Base-by-base conservation (phyloP, 2,888 invertebrate species). In the Cremastobaeus sp. region DNA sequence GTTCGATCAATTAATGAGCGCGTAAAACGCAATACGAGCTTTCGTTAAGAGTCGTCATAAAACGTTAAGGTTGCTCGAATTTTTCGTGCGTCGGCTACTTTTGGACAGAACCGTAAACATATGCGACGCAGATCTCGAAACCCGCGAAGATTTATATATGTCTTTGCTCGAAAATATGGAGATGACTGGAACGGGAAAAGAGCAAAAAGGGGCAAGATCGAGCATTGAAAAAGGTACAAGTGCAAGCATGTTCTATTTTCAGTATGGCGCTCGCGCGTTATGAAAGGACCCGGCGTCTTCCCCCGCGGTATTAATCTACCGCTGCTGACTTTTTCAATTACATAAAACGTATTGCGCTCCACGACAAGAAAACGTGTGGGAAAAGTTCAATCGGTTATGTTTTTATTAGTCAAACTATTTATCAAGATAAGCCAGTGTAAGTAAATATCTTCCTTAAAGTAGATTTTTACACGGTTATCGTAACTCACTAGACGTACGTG, bases 351-450 rank as follows among this genome's bases (percentile, higher is more conserved):
- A 73, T 66, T 55, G 37, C 72, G 62, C 65, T 60, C 60, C 54
- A 65, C 43, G 70, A 72, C 65, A 66, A 54, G 66, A 66, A 60
- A 66, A 54, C 72, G 66, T 65, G 71, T 72, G 71, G 71, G 71
- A 72, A 72, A 72, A 59, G 71, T 72, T 72, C 71, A 65, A 72
- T 72, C 71, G 70, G 37, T 65, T 60, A 20, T 54, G 45, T 71
- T 72, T 64, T 72, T 59, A 65, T 72, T 72, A 43, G 54, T 30
- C 65, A 47, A 72, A 72, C 59, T 65, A 72, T 72, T 66, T 65
- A 72, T 72, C 72, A 72, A 72, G 72, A 72, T 72, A 72, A 72
- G 65, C 72, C 72, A 54, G 65, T 37, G 59, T 59, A 66, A 72
- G 65, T 72, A 72, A 72, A 72, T 65, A 72, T 73, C 66, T 65